Evolutionary conservation across 2,888 invertebrate species (phyloP).

Genomic region (Cancer borealis): DNA sequence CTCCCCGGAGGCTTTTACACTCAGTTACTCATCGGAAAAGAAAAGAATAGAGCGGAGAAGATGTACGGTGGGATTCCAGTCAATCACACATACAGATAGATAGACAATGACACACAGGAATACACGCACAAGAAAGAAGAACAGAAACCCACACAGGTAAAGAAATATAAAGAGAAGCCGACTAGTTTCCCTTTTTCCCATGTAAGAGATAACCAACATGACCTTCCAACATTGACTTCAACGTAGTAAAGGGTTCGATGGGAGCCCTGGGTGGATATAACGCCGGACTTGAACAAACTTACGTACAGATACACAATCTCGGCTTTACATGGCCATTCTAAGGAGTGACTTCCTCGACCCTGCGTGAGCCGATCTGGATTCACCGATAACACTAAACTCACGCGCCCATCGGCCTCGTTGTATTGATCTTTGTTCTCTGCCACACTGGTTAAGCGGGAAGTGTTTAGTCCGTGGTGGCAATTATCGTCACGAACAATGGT

Average conservation of each 20-base stretch:
- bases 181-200: not conserved
- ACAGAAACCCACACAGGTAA: not conserved
- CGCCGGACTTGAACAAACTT: not conserved
- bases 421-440: not conserved
- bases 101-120: not conserved
- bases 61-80: not conserved
- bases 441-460: not conserved
- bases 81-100: not conserved
- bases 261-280: constrained; percentile 5
- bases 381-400: not conserved
- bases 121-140: not conserved
- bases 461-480: not conserved
- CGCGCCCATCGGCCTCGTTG: not conserved
- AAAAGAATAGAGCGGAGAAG: not conserved
- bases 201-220: not conserved
- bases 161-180: no score
- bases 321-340: not conserved
- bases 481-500: not conserved
- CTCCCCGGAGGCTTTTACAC: not conserved
- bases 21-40: not conserved
- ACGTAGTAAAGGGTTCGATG: not conserved
- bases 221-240: not conserved
- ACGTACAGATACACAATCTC: not conserved
- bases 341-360: not conserved
- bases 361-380: not conserved